Conservation (phyloP, 2,113 vertebrate species). For the Taxidea taxus region DNA sequence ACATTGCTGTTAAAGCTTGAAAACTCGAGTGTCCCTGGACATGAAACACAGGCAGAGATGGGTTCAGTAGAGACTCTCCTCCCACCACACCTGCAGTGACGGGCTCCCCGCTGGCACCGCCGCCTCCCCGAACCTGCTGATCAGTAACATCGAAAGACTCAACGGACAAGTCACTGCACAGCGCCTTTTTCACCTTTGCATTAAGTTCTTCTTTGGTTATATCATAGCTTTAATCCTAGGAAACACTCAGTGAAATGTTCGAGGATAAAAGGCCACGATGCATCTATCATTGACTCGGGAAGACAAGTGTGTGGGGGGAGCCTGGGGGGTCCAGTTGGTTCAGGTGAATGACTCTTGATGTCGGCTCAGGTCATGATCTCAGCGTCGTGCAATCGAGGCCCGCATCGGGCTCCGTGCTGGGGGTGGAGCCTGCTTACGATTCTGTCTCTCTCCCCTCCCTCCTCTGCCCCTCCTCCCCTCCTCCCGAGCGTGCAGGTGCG, state of each 20-base stretch:
- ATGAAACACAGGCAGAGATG: neutral
- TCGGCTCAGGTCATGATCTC: neutral
- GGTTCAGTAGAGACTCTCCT: neutral
- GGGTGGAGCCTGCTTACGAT: neutral
- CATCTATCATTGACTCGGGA: neutral
- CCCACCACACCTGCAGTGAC: rapidly evolving
- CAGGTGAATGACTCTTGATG: neutral
- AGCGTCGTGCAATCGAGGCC: neutral
- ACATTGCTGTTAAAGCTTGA: neutral
- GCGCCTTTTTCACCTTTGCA: neutral
- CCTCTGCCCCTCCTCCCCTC: neutral
- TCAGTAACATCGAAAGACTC: neutral
- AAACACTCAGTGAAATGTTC: neutral
- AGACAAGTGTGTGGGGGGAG: neutral
- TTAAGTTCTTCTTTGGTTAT: neutral
- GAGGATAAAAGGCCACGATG: neutral
- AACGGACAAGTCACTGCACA: neutral
- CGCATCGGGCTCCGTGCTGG: neutral
- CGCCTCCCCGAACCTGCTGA: neutral
- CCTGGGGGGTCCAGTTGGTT: neutral
- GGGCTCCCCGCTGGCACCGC: neutral
- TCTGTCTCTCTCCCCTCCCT: neutral
- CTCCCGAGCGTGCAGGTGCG: neutral
- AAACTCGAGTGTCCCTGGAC: neutral
- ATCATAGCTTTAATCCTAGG: neutral